Percentiles rank a stretch among this genome's conserved stretches.
Evolutionary conservation across 2,113 vertebrate genomes (phyloP).

Genomic region (Muntiacus reevesi): DNA sequence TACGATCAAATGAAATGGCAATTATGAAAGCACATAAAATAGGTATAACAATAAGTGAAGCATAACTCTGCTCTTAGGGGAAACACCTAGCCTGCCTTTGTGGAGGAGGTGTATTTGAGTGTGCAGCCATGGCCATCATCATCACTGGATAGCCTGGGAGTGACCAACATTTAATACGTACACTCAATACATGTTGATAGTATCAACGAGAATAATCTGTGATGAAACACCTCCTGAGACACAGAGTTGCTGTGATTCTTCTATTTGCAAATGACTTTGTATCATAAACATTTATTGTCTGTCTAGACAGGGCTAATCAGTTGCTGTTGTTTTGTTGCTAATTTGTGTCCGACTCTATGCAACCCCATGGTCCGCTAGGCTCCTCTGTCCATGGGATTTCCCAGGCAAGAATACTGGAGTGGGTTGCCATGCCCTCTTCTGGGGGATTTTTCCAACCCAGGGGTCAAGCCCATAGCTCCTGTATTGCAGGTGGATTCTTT

Average conservation of each 20-base stretch:
- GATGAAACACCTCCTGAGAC: not conserved
- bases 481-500: not conserved
- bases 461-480: not conserved
- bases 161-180: not conserved
- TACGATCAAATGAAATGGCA: not conserved
- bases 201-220: not conserved
- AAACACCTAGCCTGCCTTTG: not conserved
- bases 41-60: not conserved
- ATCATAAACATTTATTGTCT: conserved; percentile 9
- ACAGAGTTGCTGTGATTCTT: not conserved
- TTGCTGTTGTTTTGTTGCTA: not conserved
- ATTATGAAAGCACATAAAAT: not conserved
- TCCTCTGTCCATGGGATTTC: not conserved
- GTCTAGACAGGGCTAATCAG: not conserved
- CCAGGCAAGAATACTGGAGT: not conserved
- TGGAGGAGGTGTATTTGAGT: not conserved
- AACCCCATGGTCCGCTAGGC: not conserved
- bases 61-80: not conserved
- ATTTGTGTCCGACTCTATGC: fast-evolving
- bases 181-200: not conserved
- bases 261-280: not conserved
- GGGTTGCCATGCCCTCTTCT: not conserved
- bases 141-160: not conserved
- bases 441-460: not conserved
- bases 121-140: not conserved